These are phyloP conservation scores for Holocentrus rufus DNA, from an alignment of 2,797 vertebrate genomes.

Conservation along the genomic window DNA sequence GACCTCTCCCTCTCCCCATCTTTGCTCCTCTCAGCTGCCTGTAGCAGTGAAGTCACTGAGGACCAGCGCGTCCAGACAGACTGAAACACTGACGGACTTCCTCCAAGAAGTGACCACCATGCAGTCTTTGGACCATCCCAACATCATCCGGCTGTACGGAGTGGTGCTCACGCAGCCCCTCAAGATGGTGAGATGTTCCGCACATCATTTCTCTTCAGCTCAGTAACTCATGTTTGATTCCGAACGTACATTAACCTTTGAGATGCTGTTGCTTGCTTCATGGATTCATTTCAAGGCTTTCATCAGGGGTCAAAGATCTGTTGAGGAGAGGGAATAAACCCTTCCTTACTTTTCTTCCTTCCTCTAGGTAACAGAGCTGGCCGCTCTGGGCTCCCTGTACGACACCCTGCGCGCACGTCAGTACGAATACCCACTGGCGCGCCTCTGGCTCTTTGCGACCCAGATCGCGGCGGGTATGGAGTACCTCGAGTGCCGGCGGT, in stretches of 20 bases:
- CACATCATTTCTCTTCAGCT: not conserved
- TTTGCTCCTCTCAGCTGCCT: slow-evolving; percentile 69
- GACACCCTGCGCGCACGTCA: slow-evolving; percentile 82
- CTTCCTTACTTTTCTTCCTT: not conserved
- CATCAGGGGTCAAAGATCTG: not conserved
- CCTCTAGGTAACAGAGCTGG: slow-evolving; percentile 88
- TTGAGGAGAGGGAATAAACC: not conserved
- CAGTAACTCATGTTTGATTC: too few relatives aligned
- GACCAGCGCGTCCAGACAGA: slow-evolving; percentile 73
- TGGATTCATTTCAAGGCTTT: too few relatives aligned
- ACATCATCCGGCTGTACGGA: slow-evolving; percentile 89
- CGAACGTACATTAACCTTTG: too few relatives aligned
- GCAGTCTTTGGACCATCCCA: slow-evolving; percentile 89
- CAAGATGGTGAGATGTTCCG: slow-evolving; percentile 85
- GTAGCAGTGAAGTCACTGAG: slow-evolving; percentile 86
- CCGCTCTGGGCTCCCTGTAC: slow-evolving; percentile 84
- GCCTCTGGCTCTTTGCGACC: slow-evolving; percentile 86
- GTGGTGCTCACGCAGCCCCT: slow-evolving; percentile 90
- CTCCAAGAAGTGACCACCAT: slow-evolving; percentile 89
- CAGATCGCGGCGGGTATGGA: slow-evolving; percentile 89
- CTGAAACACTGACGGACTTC: slow-evolving; percentile 85
- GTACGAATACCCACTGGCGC: slow-evolving; percentile 79
- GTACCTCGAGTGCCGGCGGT: slow-evolving; percentile 85
- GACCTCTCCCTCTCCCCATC: not conserved
- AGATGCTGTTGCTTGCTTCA: too few relatives aligned